Conservation (phyloP, 2,888 invertebrate species). For the Pyrgus malvae region DNA sequence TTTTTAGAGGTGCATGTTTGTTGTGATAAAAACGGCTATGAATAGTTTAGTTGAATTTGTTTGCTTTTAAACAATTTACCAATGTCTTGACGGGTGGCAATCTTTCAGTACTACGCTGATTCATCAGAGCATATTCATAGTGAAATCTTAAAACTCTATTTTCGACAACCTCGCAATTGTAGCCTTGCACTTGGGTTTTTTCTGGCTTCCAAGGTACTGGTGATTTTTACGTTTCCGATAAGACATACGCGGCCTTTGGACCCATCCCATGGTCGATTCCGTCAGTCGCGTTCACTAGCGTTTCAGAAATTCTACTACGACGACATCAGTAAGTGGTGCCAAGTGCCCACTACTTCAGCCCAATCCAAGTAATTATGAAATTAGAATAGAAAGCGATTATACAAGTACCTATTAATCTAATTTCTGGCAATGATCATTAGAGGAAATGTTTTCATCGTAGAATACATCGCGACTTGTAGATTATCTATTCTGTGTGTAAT, state of each 20-base stretch:
- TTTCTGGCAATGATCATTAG: not conserved
- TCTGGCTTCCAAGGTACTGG: conserved; percentile 4
- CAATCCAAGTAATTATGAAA: conserved; percentile 7
- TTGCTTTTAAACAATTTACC: no score
- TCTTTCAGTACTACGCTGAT: no score
- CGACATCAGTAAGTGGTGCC: conserved; percentile 5
- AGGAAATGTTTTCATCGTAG: not conserved
- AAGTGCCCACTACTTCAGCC: conserved; percentile 12
- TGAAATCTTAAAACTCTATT: not conserved
- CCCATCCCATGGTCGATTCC: conserved; percentile 31
- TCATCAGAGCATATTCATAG: no score
- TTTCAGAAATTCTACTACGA: conserved; percentile 10
- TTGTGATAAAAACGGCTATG: no score
- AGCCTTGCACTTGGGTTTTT: conserved; percentile 14
- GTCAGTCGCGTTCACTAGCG: conserved; percentile 3
- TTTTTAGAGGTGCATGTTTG: no score
- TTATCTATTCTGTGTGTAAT: no score
- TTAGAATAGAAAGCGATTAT: conserved; percentile 18
- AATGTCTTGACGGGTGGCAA: no score
- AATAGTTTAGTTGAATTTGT: no score
- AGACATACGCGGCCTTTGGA: conserved; percentile 36
- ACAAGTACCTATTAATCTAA: not conserved
- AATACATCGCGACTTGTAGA: no score
- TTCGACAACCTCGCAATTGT: not conserved
- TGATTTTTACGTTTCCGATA: conserved; percentile 29